Conservation (phyloP, 2,888 invertebrate genomes). For the Teleiodes luculella region DNA sequence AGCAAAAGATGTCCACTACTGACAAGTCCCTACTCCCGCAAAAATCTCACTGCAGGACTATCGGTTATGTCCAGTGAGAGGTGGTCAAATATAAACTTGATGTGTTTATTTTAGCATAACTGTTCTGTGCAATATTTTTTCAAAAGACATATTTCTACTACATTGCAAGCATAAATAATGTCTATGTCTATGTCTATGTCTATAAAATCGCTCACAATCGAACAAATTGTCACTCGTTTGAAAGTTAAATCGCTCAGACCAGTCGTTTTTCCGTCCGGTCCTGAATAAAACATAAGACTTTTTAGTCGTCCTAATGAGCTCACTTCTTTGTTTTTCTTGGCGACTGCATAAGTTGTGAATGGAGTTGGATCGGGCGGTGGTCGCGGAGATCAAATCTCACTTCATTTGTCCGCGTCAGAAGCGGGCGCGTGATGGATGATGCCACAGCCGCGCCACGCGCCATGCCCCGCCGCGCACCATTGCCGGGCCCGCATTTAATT, state of each 20-base stretch:
- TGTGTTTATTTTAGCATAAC: too few species aligned
- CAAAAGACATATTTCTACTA: neutral
- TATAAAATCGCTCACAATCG: slow-evolving; percentile 55
- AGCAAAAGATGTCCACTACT: too few species aligned
- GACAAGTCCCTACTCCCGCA: too few species aligned
- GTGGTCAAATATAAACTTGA: too few species aligned
- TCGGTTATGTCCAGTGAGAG: too few species aligned
- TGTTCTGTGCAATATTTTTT: neutral
- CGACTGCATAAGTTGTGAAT: slow-evolving; percentile 70
- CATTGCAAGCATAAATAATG: neutral
- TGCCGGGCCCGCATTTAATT: slow-evolving; percentile 61
- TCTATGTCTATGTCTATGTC: slow-evolving; percentile 30
- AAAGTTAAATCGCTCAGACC: slow-evolving; percentile 72
- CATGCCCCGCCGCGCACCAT: neutral
- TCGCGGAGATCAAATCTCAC: slow-evolving; percentile 69
- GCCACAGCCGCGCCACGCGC: slow-evolving; percentile 32
- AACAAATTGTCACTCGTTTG: slow-evolving; percentile 67
- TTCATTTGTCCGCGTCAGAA: slow-evolving; percentile 74
- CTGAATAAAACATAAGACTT: slow-evolving; percentile 75
- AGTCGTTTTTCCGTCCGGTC: slow-evolving; percentile 52
- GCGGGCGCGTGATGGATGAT: slow-evolving; percentile 61
- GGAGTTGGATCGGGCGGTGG: slow-evolving; percentile 56
- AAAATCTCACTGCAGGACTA: too few species aligned
- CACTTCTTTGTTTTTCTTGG: slow-evolving; percentile 63
- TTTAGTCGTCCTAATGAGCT: slow-evolving; percentile 66